Conservation (phyloP, 2,888 invertebrate genomes). For the Osedax frankpressi region DNA sequence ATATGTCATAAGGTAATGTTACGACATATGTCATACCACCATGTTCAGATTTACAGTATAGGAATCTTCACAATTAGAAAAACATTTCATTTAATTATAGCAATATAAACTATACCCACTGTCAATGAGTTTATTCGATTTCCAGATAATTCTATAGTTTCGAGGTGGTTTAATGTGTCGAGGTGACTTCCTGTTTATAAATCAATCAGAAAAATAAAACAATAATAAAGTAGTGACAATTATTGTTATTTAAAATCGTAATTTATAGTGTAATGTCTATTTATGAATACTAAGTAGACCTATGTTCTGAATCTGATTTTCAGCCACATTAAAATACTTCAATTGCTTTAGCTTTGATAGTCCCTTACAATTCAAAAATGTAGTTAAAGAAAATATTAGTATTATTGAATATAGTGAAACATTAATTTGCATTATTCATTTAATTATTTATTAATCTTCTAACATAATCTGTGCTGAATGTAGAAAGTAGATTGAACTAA, state of each 20-base stretch:
- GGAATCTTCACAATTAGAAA: background rate
- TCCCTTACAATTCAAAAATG: constrained; percentile 31
- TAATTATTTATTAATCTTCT: too few relatives aligned
- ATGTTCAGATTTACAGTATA: too few relatives aligned
- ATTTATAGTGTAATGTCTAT: background rate
- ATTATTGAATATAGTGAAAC: background rate
- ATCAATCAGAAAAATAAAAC: constrained; percentile 17
- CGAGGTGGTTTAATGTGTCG: constrained; percentile 33
- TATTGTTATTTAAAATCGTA: background rate
- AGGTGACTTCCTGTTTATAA: constrained; percentile 39
- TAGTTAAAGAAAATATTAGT: background rate
- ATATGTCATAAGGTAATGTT: too few relatives aligned
- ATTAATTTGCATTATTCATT: too few relatives aligned
- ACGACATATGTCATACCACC: too few relatives aligned
- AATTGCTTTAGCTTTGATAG: constrained; percentile 33
- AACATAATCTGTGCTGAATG: too few relatives aligned
- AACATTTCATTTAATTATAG: background rate
- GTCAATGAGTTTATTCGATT: constrained; percentile 40
- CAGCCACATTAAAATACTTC: constrained; percentile 41
- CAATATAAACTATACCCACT: constrained; percentile 28
- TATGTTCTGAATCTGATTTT: constrained; percentile 41
- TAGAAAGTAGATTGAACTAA: too few relatives aligned
- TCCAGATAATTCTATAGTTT: constrained; percentile 42
- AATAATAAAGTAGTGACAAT: background rate
- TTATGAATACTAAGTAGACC: constrained; percentile 29